Evolutionary conservation across 2,797 vertebrate species (phyloP).

Genomic region (Sebastes matsubarae): DNA sequence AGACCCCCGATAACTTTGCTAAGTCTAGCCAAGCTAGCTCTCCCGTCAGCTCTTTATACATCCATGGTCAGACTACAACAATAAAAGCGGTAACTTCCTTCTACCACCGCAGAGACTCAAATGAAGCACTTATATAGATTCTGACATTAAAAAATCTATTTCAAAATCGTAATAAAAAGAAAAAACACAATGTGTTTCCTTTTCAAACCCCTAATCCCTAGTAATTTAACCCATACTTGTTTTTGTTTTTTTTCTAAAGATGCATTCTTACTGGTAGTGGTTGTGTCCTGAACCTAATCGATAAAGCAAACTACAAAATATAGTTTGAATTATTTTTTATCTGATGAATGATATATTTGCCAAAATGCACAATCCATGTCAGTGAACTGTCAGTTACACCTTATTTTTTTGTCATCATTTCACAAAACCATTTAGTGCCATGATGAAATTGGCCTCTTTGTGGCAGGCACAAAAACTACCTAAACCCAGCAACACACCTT

Average conservation of each 20-base stretch:
- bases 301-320: not conserved
- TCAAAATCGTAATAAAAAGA: no score
- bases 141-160: no score
- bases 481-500: not conserved
- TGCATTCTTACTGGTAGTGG: not conserved
- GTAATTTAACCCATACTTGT: no score
- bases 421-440: not conserved
- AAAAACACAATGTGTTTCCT: no score
- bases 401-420: not conserved
- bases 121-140: no score
- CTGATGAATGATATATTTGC: not conserved
- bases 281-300: not conserved
- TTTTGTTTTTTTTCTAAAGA: not conserved
- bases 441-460: not conserved
- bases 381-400: not conserved
- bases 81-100: no score
- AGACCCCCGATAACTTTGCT: no score
- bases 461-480: not conserved
- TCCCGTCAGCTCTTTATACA: no score
- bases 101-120: no score
- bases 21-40: no score
- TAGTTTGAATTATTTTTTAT: not conserved
- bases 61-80: no score
- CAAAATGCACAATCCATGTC: not conserved
- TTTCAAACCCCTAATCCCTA: no score